A percentile compares a stretch with the other conserved stretches of the same genome.
phyloP scores from a whole-genome alignment of 2,888 invertebrate species.

The Boloria euphrosyne region DNA sequence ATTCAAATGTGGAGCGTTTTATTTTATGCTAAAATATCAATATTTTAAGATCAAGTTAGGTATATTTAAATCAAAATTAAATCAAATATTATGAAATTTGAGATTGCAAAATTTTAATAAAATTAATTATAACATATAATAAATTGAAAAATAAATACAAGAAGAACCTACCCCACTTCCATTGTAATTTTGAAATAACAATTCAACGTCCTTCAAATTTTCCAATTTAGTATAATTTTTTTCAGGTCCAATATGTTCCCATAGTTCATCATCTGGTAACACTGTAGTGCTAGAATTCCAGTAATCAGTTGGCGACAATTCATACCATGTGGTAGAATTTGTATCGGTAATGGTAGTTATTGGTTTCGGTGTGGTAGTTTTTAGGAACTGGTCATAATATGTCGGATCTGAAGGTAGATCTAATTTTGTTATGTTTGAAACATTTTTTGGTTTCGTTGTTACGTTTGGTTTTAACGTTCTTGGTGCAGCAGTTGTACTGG shows the following conservation, averaged over 20 bases:
- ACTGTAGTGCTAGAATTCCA: slow-evolving; percentile 52
- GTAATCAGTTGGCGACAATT: slow-evolving; percentile 61
- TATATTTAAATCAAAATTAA: too few species aligned
- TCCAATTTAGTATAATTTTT: slow-evolving; percentile 54
- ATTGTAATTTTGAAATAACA: slow-evolving; percentile 65
- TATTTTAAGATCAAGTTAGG: too few species aligned
- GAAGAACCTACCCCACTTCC: slow-evolving; percentile 54
- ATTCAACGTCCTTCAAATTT: slow-evolving; percentile 75
- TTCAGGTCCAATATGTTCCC: slow-evolving; percentile 67
- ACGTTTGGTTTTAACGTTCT: slow-evolving; percentile 44
- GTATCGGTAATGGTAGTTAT: slow-evolving; percentile 50
- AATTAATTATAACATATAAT: background rate
- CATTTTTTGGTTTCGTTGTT: slow-evolving; percentile 5
- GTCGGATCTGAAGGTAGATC: slow-evolving; percentile 62
- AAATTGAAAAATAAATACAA: background rate
- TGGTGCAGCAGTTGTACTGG: slow-evolving; percentile 52
- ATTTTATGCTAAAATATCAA: slow-evolving; percentile 63
- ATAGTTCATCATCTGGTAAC: slow-evolving; percentile 65
- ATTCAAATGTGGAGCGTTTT: slow-evolving; percentile 66
- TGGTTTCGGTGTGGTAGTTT: slow-evolving; percentile 59
- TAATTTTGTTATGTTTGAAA: slow-evolving; percentile 52
- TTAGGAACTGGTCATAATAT: slow-evolving; percentile 76
- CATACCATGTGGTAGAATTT: slow-evolving; percentile 71
- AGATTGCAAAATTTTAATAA: background rate
- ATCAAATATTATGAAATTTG: too few species aligned